Evolutionary conservation across 2,888 invertebrate genomes (phyloP).

Genomic region (Myopa testacea): DNA sequence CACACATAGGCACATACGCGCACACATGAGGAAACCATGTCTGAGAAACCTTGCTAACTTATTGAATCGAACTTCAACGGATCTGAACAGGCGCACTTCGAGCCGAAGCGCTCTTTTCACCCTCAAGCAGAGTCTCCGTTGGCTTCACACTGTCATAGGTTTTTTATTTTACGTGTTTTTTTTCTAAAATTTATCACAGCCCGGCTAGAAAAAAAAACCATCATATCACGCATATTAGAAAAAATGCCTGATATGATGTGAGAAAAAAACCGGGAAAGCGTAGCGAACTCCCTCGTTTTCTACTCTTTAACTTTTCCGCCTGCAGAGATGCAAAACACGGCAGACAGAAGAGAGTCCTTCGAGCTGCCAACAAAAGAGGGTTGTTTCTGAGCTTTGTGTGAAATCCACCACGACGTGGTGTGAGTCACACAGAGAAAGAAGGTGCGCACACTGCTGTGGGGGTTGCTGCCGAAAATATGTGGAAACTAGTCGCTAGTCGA

Average conservation of each 20-base stretch:
- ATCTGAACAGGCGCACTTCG: constrained; percentile 28
- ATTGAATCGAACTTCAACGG: constrained; percentile 7
- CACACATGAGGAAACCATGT: constrained; percentile 16
- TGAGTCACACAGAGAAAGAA: not conserved
- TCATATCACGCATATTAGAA: not conserved
- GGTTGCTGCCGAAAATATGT: not conserved
- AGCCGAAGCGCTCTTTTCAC: constrained; percentile 30
- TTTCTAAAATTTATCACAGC: not conserved
- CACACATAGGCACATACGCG: no score
- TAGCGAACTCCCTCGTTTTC: constrained; percentile 25
- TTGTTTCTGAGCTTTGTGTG: constrained; percentile 2
- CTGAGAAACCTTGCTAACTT: constrained; percentile 6
- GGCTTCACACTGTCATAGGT: not conserved
- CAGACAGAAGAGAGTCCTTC: constrained; percentile 6
- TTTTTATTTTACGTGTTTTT: not conserved
- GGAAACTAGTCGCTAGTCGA: not conserved
- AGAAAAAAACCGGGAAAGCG: constrained; percentile 25
- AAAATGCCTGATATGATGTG: not conserved
- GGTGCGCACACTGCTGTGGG: not conserved
- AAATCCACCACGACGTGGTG: constrained; percentile 36
- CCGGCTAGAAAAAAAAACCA: constrained; percentile 3
- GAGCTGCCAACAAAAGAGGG: not conserved
- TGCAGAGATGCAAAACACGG: not conserved
- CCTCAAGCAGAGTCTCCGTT: constrained; percentile 10
- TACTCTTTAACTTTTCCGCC: not conserved